Evolutionary conservation across 2,797 vertebrate genomes (phyloP).

Genomic region (Poecile montanus): DNA sequence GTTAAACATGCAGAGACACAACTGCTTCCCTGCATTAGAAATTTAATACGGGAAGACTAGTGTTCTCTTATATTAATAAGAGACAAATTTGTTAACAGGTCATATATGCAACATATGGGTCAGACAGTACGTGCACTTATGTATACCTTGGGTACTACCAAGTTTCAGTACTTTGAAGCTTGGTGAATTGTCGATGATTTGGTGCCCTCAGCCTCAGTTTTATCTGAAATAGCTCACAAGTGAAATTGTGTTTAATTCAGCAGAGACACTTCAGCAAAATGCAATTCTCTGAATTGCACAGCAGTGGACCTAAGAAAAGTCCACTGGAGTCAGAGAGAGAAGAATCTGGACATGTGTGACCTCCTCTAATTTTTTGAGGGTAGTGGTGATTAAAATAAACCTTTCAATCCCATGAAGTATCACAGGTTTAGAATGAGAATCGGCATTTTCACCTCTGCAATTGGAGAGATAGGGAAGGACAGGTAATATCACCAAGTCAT

Average conservation of each 20-base stretch:
- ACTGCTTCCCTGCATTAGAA: not conserved
- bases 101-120: not conserved
- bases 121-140: not conserved
- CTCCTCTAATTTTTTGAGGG: not conserved
- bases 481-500: not conserved
- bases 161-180: not conserved
- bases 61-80: not conserved
- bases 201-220: conserved; percentile 34
- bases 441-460: not conserved
- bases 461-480: not conserved
- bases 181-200: not conserved
- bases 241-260: not conserved
- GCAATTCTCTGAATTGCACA: rapidly evolving
- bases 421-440: not conserved
- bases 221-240: not conserved
- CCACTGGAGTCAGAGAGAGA: not conserved
- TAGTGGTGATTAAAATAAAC: not conserved
- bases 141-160: not conserved
- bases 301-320: not conserved
- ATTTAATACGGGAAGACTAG: not conserved
- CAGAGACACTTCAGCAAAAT: not conserved
- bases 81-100: not conserved
- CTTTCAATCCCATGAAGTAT: not conserved
- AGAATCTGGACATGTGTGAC: not conserved
- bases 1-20: not conserved